Base-by-base conservation (phyloP, 2,888 invertebrate genomes). In the Anthrax anthrax region DNA sequence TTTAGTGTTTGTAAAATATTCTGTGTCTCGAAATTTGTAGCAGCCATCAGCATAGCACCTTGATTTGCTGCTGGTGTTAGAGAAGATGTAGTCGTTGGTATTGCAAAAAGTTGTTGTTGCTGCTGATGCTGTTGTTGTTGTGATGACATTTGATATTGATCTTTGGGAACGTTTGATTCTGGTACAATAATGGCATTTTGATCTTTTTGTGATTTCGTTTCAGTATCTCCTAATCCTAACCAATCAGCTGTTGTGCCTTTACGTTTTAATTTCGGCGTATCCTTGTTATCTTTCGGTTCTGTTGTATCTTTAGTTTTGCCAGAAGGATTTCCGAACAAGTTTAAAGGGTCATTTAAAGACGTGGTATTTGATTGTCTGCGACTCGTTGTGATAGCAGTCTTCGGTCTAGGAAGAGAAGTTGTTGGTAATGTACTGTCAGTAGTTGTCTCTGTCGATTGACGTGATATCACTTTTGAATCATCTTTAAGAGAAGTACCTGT, bases 371-470 rank as follows among this genome's bases (percentile, higher is more conserved):
- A 62, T 18, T 60, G 61, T 16, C 64, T 58, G 9, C 67, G 57
- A 1, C 64, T 64, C 3, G 23, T 23, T 6, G 23, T 8, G 8
- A 8, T 6, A 57, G 61, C 59, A 1, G 67, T 67, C 47, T 64
- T 66, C 0, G 65, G 63, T 4, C 64, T 57, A 0, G 55, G 41
- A 2, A 52, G 44, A 23, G 61, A 51, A 36, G 57, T 57, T 23
- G 47, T 43, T 10, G 44, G 43, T 18, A 16, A 41, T 0, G 62
- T 59, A 41, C 59, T 64, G 3, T 69, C 67, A 2, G 49, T 48
- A 3, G 65, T 65, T 27, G 65, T 65, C 27, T 67, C 67, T 1
- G 67, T 66, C 1, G 65, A 65, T 48, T 67, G 68, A 1, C 67
- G 58, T 2, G 68, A 66, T 49, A 67, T 59, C 0, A 57, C 52